These are phyloP conservation scores for Microtus montanus DNA, from an alignment of 2,113 vertebrate genomes.

Conservation along the genomic window DNA sequence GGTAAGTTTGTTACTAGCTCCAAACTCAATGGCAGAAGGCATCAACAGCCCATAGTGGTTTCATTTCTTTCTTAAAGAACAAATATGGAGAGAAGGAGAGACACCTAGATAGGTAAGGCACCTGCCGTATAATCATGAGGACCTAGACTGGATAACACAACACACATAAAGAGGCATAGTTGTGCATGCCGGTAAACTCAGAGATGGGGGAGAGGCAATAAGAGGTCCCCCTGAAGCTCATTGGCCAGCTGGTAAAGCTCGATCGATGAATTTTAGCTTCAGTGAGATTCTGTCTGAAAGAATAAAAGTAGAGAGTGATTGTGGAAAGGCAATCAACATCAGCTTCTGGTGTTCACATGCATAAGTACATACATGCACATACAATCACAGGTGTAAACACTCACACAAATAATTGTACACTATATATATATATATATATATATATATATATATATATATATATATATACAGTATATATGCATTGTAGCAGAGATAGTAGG, in stretches of 20 bases:
- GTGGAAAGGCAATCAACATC: neutral
- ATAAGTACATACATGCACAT: neutral
- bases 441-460: too few species aligned
- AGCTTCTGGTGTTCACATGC: neutral
- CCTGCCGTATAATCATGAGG: neutral
- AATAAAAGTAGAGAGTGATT: neutral
- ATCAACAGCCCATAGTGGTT: neutral
- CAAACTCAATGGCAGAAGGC: neutral
- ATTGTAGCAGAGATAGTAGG: neutral
- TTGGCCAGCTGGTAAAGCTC: too few species aligned
- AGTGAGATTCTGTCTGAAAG: neutral
- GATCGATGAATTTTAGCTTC: neutral
- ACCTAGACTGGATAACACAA: too few species aligned
- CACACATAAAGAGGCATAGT: neutral
- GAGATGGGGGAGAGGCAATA: too few species aligned
- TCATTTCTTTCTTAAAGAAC: neutral
- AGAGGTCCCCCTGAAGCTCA: too few species aligned
- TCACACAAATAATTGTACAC: neutral
- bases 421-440: neutral
- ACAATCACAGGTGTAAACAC: neutral
- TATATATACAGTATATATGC: neutral
- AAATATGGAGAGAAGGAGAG: neutral
- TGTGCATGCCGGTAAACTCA: rapidly evolving
- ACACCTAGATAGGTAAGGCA: neutral
- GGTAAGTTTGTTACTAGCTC: neutral